Evolutionary conservation across 2,797 vertebrate species (phyloP).

Genomic region (Gallinago nigripennis): DNA sequence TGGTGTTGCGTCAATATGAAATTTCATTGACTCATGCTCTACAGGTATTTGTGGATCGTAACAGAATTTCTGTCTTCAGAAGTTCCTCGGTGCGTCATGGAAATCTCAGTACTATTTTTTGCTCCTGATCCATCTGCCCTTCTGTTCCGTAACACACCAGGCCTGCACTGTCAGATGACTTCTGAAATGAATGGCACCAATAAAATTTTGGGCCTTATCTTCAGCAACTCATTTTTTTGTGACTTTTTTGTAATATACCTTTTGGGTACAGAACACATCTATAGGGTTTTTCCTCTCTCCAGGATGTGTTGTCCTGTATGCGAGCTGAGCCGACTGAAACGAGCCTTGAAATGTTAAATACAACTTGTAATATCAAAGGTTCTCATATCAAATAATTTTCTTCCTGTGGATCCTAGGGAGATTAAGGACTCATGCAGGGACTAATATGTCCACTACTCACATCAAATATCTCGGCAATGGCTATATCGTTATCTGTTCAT

Average conservation of each 20-base stretch:
- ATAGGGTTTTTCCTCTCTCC: conserved; percentile 8
- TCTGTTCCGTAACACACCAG: neutral
- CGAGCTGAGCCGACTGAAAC: conserved; percentile 71
- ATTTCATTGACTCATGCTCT: neutral
- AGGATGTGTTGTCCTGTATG: conserved; percentile 9
- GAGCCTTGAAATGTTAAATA: conserved; percentile 80
- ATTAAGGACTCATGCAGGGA: conserved; percentile 60
- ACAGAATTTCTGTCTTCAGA: neutral
- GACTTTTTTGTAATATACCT: conserved; percentile 31
- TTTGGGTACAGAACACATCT: conserved; percentile 35
- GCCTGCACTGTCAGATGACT: neutral
- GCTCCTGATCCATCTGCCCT: neutral
- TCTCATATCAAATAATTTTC: conserved; percentile 75
- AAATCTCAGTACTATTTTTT: neutral
- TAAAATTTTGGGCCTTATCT: conserved; percentile 4
- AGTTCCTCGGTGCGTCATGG: neutral
- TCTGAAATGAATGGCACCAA: neutral
- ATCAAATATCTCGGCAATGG: conserved; percentile 45
- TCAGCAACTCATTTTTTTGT: neutral
- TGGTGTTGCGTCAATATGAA: neutral
- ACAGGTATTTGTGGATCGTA: neutral
- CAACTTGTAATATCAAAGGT: conserved; percentile 76
- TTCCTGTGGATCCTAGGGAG: conserved; percentile 68
- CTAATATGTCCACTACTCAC: conserved; percentile 57
- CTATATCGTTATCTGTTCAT: conserved; percentile 25